A percentile compares a stretch with the other conserved stretches of the same genome.
Conservation (phyloP, 2,888 invertebrate genomes). For the Yponomeuta malinellus region DNA sequence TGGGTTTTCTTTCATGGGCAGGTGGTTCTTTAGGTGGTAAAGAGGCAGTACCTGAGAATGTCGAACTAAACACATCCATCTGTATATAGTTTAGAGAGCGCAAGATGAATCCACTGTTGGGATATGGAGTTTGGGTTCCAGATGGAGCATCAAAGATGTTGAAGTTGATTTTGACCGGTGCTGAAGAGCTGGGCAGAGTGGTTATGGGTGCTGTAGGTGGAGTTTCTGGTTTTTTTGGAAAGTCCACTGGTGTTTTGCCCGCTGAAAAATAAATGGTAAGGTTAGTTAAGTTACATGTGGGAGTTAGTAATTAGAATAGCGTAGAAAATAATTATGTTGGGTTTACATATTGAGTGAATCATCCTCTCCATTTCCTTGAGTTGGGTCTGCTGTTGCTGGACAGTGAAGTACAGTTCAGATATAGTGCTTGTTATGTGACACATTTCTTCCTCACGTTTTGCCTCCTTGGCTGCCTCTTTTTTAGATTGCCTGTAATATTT, state of each 20-base stretch:
- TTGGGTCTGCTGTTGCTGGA: constrained; percentile 86
- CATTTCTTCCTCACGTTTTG: constrained; percentile 78
- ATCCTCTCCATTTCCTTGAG: constrained; percentile 83
- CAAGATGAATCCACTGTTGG: constrained; percentile 59
- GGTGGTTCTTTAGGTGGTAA: not conserved
- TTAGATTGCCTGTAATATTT: constrained; percentile 75
- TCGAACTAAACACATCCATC: constrained; percentile 66
- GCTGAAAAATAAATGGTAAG: not conserved
- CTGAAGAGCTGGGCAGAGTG: not conserved
- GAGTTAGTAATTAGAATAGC: no score
- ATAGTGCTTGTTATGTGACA: constrained; percentile 79
- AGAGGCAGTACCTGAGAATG: constrained; percentile 22
- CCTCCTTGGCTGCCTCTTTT: constrained; percentile 90
- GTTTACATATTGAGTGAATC: constrained; percentile 48
- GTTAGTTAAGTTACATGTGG: not conserved
- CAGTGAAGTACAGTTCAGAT: constrained; percentile 81
- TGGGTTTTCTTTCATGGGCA: not conserved
- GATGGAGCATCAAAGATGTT: constrained; percentile 19
- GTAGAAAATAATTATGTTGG: not conserved
- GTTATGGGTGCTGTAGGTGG: not conserved
- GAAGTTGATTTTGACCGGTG: not conserved
- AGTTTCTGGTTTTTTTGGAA: constrained; percentile 19
- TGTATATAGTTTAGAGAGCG: constrained; percentile 69
- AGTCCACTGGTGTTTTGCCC: not conserved
- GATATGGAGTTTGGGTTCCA: constrained; percentile 50